Evolutionary conservation across 2,797 vertebrate species (phyloP).

Genomic region (Carcharodon carcharias): DNA sequence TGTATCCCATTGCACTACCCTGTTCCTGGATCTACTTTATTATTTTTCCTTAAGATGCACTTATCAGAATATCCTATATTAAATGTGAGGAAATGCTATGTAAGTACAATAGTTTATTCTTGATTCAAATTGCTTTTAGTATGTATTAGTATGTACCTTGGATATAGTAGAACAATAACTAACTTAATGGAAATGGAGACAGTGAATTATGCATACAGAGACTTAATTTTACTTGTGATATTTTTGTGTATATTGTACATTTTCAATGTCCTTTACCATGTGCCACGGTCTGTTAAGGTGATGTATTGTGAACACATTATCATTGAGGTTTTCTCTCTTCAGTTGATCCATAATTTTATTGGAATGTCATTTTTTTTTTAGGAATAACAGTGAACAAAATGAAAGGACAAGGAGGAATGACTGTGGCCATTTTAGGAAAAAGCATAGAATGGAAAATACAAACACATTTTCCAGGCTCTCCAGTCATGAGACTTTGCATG

Average conservation of each 20-base stretch:
- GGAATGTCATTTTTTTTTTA: neutral
- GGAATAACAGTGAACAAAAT: neutral
- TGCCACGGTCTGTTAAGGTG: neutral
- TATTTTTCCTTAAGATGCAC: neutral
- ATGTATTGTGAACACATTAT: neutral
- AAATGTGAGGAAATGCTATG: neutral
- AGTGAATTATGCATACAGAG: neutral
- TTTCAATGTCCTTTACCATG: neutral
- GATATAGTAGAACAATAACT: too few species aligned
- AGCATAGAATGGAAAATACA: neutral
- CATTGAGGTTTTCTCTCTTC: neutral
- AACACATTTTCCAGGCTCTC: neutral
- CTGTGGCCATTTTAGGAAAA: neutral
- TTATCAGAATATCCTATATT: neutral
- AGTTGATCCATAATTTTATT: neutral
- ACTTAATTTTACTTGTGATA: neutral
- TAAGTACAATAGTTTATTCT: neutral
- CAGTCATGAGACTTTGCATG: neutral
- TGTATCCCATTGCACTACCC: neutral
- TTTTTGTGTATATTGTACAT: neutral
- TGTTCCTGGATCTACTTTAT: neutral
- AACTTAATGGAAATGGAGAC: neutral
- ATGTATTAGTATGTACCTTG: too few species aligned
- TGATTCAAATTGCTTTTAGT: neutral
- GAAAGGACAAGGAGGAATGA: neutral